These are phyloP conservation scores for Sternarchorhynchus goeldii DNA, from an alignment of 2,797 vertebrate species.

Conservation along the genomic window DNA sequence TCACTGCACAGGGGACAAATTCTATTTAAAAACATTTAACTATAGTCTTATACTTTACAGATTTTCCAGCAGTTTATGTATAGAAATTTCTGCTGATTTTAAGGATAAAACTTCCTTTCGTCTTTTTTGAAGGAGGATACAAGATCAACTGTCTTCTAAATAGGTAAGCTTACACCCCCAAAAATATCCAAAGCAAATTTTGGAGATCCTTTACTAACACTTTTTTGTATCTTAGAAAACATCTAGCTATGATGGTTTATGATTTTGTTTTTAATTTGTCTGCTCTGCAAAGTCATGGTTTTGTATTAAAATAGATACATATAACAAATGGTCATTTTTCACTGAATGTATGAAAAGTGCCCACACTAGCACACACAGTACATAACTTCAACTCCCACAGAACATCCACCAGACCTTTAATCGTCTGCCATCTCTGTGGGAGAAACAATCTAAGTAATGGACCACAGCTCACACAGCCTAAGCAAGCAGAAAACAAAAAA, in stretches of 20 bases:
- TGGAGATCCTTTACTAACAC: too few relatives aligned
- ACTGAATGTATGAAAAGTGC: not conserved
- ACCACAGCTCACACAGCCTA: not conserved
- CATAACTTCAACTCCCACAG: slow-evolving; percentile 22
- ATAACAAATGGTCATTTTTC: not conserved
- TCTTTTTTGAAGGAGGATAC: too few relatives aligned
- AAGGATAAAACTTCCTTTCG: too few relatives aligned
- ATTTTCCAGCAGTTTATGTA: not conserved
- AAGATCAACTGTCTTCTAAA: too few relatives aligned
- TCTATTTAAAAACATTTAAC: slow-evolving; percentile 11
- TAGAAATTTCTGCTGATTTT: not conserved
- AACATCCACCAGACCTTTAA: slow-evolving; percentile 1
- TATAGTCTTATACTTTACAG: not conserved
- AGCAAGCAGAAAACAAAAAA: slow-evolving; percentile 8
- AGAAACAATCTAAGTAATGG: slow-evolving; percentile 18
- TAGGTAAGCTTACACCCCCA: too few relatives aligned
- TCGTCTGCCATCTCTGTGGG: slow-evolving; percentile 22
- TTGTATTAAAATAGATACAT: not conserved
- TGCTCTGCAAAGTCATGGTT: not conserved
- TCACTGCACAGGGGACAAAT: slow-evolving; percentile 1
- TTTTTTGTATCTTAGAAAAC: too few relatives aligned
- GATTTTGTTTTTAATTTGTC: not conserved
- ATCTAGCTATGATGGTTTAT: too few relatives aligned
- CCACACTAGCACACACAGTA: slow-evolving; percentile 8
- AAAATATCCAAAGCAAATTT: too few relatives aligned